phyloP scores from a whole-genome alignment of 2,797 vertebrate genomes.

The Decapterus maruadsi region DNA sequence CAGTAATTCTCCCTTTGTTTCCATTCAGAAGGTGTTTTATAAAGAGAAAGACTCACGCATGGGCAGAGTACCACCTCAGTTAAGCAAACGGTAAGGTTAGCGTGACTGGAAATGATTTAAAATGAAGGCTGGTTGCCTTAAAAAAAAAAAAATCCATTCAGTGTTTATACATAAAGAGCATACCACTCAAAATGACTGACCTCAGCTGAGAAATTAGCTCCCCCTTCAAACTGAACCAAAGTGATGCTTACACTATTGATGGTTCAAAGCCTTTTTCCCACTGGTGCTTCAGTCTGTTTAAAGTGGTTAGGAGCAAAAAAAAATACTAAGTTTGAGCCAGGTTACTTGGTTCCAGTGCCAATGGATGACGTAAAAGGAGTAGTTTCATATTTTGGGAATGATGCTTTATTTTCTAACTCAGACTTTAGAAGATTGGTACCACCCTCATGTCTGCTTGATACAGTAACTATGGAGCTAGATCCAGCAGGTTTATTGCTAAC shows the following conservation, averaged over 20 bases:
- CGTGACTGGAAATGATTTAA: slow-evolving; percentile 68
- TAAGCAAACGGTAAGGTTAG: slow-evolving; percentile 42
- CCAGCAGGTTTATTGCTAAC: too few species aligned
- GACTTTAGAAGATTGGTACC: too few species aligned
- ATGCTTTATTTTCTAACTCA: background rate
- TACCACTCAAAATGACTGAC: slow-evolving; percentile 17
- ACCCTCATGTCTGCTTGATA: too few species aligned
- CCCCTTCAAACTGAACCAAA: slow-evolving; percentile 45
- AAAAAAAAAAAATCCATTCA: background rate
- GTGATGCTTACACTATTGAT: slow-evolving; percentile 1
- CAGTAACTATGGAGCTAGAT: too few species aligned
- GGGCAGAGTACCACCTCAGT: slow-evolving; percentile 25
- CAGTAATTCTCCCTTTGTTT: slow-evolving; percentile 25
- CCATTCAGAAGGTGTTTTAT: slow-evolving; percentile 51
- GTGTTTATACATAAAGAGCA: slow-evolving; percentile 39
- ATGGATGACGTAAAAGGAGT: background rate
- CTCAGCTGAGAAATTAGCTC: slow-evolving; percentile 38
- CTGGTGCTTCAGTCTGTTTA: slow-evolving; percentile 16
- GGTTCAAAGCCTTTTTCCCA: slow-evolving; percentile 25
- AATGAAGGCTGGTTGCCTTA: slow-evolving; percentile 41
- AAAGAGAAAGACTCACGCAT: slow-evolving; percentile 13
- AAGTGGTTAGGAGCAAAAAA: slow-evolving; percentile 14
- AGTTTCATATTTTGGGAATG: background rate
- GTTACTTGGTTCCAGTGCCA: slow-evolving; percentile 19
- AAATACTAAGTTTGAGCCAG: slow-evolving; percentile 3